Conservation (phyloP, 2,888 invertebrate genomes). For the Oscheius onirici region DNA sequence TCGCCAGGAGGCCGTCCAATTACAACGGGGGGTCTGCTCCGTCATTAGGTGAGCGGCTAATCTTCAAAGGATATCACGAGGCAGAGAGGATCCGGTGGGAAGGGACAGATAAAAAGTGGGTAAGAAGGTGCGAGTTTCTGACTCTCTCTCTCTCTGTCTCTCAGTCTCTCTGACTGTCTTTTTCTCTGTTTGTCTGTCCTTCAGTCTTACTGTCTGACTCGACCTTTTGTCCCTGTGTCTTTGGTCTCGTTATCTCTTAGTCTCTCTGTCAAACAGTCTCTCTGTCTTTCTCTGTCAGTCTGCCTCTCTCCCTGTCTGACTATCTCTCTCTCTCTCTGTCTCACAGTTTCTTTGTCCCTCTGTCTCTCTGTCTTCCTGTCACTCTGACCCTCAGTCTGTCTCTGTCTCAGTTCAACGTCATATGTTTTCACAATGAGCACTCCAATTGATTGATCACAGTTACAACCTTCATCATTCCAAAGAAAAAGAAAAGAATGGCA, state of each 20-base stretch:
- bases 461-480: no score
- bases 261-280: no score
- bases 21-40: slow-evolving; percentile 7
- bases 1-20: background rate
- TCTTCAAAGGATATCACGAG: background rate
- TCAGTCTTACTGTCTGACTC: background rate
- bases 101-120: background rate
- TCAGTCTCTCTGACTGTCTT: background rate
- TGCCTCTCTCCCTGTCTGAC: background rate
- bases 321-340: background rate
- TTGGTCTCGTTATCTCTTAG: no score
- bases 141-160: background rate
- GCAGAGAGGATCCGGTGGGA: background rate
- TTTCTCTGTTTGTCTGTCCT: background rate
- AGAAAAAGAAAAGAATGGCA: no score
- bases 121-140: background rate
- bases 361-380: no score
- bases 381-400: no score
- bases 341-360: background rate
- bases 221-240: background rate
- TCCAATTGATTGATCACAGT: no score
- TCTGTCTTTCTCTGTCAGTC: no score
- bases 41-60: background rate
- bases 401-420: no score
- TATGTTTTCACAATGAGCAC: background rate